phyloP scores from a whole-genome alignment of 2,113 vertebrate species.

The Gavia stellata region DNA sequence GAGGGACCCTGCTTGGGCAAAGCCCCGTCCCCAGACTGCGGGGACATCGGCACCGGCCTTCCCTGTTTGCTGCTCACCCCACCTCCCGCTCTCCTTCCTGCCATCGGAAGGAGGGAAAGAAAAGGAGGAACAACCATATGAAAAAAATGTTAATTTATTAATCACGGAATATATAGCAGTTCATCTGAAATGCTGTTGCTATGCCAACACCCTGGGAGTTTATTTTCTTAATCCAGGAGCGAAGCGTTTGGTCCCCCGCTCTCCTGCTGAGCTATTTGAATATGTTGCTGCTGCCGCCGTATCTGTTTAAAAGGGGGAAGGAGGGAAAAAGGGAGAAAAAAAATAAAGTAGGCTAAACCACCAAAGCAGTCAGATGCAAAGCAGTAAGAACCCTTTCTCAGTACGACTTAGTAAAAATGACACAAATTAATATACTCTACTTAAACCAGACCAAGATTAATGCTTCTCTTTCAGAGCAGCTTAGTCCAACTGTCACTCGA shows the following conservation, averaged over 20 bases:
- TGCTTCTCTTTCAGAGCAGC: slow-evolving; percentile 94
- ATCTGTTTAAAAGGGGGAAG: slow-evolving; percentile 69
- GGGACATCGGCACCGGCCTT: not conserved
- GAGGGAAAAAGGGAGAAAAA: not conserved
- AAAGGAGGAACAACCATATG: slow-evolving; percentile 71
- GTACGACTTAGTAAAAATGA: slow-evolving; percentile 96
- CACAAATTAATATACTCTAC: slow-evolving; percentile 99
- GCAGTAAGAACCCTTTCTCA: slow-evolving; percentile 85
- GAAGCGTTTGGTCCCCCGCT: slow-evolving; percentile 86
- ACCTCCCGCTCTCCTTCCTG: not conserved
- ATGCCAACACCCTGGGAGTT: slow-evolving; percentile 97
- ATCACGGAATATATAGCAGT: slow-evolving; percentile 82
- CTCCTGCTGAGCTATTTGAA: slow-evolving; percentile 87
- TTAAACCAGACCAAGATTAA: slow-evolving; percentile 99
- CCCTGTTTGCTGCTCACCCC: not conserved
- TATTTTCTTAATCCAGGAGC: slow-evolving; percentile 95
- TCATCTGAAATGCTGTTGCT: slow-evolving; percentile 88
- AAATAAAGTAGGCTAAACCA: slow-evolving; percentile 62
- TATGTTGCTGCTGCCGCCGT: slow-evolving; percentile 70
- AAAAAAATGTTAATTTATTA: slow-evolving; percentile 89
- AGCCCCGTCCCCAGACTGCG: fast-evolving
- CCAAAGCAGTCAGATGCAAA: slow-evolving; percentile 79
- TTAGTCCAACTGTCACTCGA: slow-evolving; percentile 97
- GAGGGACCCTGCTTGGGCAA: not conserved
- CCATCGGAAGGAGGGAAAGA: slow-evolving; percentile 29